These are phyloP conservation scores for Tuberolachnus salignus DNA, from an alignment of 2,888 invertebrate species.

Conservation along the genomic window DNA sequence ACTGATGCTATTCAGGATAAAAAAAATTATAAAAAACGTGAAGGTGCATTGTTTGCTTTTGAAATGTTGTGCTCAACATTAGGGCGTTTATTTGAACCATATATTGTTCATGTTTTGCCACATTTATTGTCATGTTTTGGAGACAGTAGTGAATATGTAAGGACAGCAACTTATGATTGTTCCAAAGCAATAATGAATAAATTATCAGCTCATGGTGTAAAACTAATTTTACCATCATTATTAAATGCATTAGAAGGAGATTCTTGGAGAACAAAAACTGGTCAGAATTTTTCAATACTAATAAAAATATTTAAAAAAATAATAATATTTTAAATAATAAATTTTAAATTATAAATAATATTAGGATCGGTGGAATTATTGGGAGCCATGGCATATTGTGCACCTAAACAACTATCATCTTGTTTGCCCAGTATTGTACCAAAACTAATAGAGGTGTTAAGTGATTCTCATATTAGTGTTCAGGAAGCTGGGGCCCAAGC, in stretches of 20 bases:
- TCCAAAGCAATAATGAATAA: slow-evolving; percentile 95
- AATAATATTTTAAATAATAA: not conserved
- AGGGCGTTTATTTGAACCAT: slow-evolving; percentile 96
- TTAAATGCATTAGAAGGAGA: slow-evolving; percentile 94
- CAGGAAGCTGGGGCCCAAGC: slow-evolving; percentile 97
- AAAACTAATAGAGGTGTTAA: slow-evolving; percentile 92
- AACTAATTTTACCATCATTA: slow-evolving; percentile 91
- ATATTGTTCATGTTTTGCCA: slow-evolving; percentile 95
- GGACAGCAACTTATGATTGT: slow-evolving; percentile 95
- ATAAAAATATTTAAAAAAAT: not conserved
- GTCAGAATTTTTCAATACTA: slow-evolving; percentile 62
- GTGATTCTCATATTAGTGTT: slow-evolving; percentile 96
- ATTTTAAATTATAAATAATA: slow-evolving; percentile 57
- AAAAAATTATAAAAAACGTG: slow-evolving; percentile 91
- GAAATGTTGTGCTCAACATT: slow-evolving; percentile 95
- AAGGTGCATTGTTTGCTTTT: slow-evolving; percentile 95
- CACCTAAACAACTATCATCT: slow-evolving; percentile 96
- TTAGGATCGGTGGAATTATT: slow-evolving; percentile 90
- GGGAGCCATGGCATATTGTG: slow-evolving; percentile 98
- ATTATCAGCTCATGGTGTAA: slow-evolving; percentile 95
- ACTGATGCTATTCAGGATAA: slow-evolving; percentile 95
- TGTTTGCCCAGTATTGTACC: slow-evolving; percentile 98
- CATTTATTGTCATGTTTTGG: slow-evolving; percentile 94
- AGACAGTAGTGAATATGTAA: slow-evolving; percentile 93
- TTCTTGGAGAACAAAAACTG: slow-evolving; percentile 97